Percentiles rank a stretch among this genome's conserved stretches.
Conservation (phyloP, 2,888 invertebrate genomes). For the Hypomecis punctinalis region DNA sequence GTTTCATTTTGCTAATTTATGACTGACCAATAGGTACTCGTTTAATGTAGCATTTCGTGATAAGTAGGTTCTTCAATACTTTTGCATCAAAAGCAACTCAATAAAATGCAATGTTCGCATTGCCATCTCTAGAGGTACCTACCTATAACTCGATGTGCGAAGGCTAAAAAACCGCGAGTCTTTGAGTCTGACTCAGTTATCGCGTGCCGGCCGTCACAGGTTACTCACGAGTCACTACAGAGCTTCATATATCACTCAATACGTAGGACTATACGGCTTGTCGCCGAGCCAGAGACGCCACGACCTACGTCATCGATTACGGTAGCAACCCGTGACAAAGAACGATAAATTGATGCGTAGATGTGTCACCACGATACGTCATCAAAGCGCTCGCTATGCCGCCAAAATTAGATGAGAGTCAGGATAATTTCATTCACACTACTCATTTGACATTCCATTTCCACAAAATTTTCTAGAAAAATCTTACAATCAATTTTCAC, state of each 20-base stretch:
- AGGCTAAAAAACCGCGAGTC: constrained; percentile 45
- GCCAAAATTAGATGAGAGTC: too few species aligned
- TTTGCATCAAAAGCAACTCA: too few species aligned
- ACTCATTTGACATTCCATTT: neutral
- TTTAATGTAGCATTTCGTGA: too few species aligned
- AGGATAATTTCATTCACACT: neutral
- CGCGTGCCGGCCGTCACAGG: constrained; percentile 48
- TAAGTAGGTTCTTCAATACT: too few species aligned
- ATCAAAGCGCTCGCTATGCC: too few species aligned
- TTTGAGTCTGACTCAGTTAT: constrained; percentile 47
- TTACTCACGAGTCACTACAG: constrained; percentile 2
- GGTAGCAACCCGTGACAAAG: constrained; percentile 42
- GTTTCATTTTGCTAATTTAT: too few species aligned
- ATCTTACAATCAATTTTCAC: neutral
- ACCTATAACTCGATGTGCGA: constrained; percentile 11
- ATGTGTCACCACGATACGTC: constrained; percentile 24
- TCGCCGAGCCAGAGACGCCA: constrained; percentile 46
- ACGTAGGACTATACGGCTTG: constrained; percentile 33
- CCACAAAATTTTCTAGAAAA: neutral
- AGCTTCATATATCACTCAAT: constrained; percentile 11
- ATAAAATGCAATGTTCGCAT: too few species aligned
- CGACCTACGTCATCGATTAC: constrained; percentile 50
- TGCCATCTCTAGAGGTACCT: too few species aligned
- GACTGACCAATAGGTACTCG: too few species aligned
- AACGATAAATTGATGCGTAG: constrained; percentile 46